Conservation (phyloP, 2,888 invertebrate genomes). For the Phasia obesa region DNA sequence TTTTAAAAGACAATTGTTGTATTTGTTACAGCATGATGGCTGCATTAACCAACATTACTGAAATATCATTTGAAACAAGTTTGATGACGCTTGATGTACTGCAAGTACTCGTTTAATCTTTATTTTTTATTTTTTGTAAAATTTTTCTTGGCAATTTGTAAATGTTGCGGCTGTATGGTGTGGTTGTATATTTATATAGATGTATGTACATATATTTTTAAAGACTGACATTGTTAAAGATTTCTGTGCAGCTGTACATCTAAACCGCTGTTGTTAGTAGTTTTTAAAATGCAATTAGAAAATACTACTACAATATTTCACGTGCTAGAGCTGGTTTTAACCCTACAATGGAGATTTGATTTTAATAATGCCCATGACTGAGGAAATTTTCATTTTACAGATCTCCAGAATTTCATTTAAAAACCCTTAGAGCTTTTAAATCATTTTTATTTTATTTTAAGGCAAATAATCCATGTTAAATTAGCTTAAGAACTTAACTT, state of each 20-base stretch:
- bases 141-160: slow-evolving; percentile 51
- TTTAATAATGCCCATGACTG: too few relatives aligned
- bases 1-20: slow-evolving; percentile 59
- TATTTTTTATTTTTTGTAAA: slow-evolving; percentile 2
- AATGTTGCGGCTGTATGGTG: slow-evolving; percentile 8
- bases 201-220: slow-evolving; percentile 43
- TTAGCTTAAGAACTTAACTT: too few relatives aligned
- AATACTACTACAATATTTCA: slow-evolving; percentile 57
- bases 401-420: too few relatives aligned
- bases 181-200: background rate
- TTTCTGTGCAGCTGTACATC: slow-evolving; percentile 59
- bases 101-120: slow-evolving; percentile 46
- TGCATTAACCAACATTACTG: slow-evolving; percentile 53
- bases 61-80: slow-evolving; percentile 69
- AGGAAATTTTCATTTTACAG: too few relatives aligned
- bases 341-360: background rate
- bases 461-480: too few relatives aligned
- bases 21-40: slow-evolving; percentile 21
- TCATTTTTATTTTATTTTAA: too few relatives aligned
- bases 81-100: slow-evolving; percentile 69
- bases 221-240: slow-evolving; percentile 46
- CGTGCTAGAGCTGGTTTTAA: slow-evolving; percentile 57
- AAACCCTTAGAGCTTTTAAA: too few relatives aligned
- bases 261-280: slow-evolving; percentile 17
- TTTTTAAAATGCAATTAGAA: slow-evolving; percentile 29